Base-by-base conservation (phyloP, 2,888 invertebrate species). In the Salticus scenicus region DNA sequence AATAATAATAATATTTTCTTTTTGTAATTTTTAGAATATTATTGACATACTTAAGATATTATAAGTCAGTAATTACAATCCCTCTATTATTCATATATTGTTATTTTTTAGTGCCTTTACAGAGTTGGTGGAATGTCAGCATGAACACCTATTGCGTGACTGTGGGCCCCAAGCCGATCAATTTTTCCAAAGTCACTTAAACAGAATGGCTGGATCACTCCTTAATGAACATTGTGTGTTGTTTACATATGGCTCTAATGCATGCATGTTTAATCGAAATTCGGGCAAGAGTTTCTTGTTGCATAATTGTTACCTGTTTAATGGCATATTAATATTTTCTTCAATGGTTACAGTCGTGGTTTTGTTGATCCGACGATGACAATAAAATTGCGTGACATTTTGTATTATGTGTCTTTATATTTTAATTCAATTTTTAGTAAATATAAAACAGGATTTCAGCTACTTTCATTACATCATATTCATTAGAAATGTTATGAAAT, bases 181-280 rank as follows among this genome's bases (percentile, higher is more conserved):
- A 17, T 88, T 87, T 42, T 83, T 88, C 78, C 80, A 87, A n/a
- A 79, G 74, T 14, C 88, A 88, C 28, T 30, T 88, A 31, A 82
- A 83, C 14, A 37, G 78, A 14, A 88, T 88, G 69, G 87, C 88
- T 4, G 87, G 88, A 42, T 87, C 88, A 20, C 74, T 88, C 5
- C 75, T 88, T 57, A 86, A 88, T 42, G 81, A 88, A 76, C 88
- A 88, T 74, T 88, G 88, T 28, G 79, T 84, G 33, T 80, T 87
- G 2, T 88, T 80, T 57, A 88, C 88, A 4, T 84, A 77, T 31
- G 88, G 88, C 27, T 86, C 88, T 2, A 83, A 88, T 47, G 86
- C 87, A 14, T 88, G 88, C 51, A 12, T 63, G 5, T 81, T 81
- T 63, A 70, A 57, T 75, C 72, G 33, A 66, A 80, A 73, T 66